These are phyloP conservation scores for Griposia aprilina DNA, from an alignment of 2,888 invertebrate species.

Conservation along the genomic window DNA sequence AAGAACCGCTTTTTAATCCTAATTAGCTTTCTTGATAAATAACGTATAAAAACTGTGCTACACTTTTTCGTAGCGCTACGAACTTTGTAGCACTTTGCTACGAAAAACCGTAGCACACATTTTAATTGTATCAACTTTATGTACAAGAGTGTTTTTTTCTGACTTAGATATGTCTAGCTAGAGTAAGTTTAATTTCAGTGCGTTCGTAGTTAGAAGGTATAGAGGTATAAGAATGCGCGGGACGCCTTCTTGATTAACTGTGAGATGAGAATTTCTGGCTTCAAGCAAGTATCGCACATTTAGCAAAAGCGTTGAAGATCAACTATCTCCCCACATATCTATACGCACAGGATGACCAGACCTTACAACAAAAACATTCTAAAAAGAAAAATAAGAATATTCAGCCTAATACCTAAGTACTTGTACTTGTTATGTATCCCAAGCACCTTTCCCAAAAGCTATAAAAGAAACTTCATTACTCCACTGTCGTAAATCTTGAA, in stretches of 20 bases:
- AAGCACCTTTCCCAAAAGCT: conserved; percentile 22
- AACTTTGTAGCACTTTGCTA: conserved; percentile 28
- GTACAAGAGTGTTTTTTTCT: conserved; percentile 9
- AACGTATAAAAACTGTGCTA: conserved; percentile 11
- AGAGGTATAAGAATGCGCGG: background rate
- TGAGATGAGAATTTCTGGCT: background rate
- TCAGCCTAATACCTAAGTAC: background rate
- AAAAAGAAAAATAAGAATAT: background rate
- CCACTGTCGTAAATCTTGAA: conserved; percentile 43
- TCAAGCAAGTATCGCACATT: too few relatives aligned
- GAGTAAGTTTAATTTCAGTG: background rate
- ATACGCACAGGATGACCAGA: background rate
- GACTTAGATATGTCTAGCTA: background rate
- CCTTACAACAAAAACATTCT: background rate
- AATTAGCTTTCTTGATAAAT: conserved; percentile 41
- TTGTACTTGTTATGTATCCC: conserved; percentile 2
- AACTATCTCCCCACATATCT: background rate
- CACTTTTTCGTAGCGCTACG: background rate
- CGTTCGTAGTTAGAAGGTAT: background rate
- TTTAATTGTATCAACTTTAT: conserved; percentile 19
- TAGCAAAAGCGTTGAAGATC: too few relatives aligned
- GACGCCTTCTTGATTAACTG: background rate
- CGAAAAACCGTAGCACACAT: conserved; percentile 26
- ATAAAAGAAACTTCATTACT: conserved; percentile 51
- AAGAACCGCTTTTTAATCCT: conserved; percentile 35